phyloP scores from a whole-genome alignment of 2,113 vertebrate genomes.

The Zosterops hypoxanthus region DNA sequence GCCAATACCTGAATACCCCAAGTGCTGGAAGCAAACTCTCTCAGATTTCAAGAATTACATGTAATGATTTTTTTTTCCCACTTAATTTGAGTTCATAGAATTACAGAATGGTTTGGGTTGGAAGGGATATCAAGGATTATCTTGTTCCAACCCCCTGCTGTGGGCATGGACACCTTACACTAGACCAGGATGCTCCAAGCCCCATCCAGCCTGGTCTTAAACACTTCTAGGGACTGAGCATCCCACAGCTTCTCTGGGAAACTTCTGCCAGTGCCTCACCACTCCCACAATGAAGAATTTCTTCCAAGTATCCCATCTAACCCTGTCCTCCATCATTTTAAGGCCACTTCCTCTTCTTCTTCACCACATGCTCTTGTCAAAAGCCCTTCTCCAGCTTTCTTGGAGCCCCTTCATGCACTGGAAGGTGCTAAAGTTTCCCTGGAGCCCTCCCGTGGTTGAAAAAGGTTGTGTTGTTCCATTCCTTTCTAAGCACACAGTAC shows the following conservation, averaged over 20 bases:
- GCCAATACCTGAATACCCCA: rapidly evolving
- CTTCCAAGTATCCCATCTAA: background rate
- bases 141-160: background rate
- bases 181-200: background rate
- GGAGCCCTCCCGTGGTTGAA: background rate
- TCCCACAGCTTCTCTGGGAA: background rate
- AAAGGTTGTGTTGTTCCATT: background rate
- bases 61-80: background rate
- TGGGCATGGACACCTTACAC: background rate
- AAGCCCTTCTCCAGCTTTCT: background rate
- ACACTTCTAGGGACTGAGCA: background rate
- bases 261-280: background rate
- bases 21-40: background rate
- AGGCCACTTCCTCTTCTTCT: background rate
- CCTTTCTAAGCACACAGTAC: background rate
- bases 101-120: background rate
- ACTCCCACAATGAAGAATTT: background rate
- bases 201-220: background rate
- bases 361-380: background rate
- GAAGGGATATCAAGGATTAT: background rate
- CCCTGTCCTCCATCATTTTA: background rate
- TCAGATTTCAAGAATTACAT: background rate
- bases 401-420: background rate
- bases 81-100: background rate
- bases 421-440: background rate